Base-by-base conservation (phyloP, 1,140 invertebrate species). In the Argopecten irradians region DNA sequence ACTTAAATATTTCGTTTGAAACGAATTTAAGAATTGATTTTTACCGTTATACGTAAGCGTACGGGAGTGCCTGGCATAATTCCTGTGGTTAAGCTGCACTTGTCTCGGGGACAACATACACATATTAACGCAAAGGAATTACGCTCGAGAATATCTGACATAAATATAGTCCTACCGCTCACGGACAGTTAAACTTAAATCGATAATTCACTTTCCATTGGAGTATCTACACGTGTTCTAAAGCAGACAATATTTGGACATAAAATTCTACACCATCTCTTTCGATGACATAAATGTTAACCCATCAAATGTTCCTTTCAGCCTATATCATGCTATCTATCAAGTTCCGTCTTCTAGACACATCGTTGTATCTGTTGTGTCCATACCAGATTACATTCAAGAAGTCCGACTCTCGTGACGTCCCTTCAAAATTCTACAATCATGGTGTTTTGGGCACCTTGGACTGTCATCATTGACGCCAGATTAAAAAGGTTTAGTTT, bases 171-270 rank as follows among this genome's bases (percentile, higher is more conserved):
- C 19, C 43, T 14, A 19, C 43, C 13, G 55, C 55, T 11, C 55
- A 71, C n/a, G 55, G 43, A 55, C 43, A 55, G 55, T 71, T 71
- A 71, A 71, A 71, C 55, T 71, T n/a, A n/a, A 71, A 71, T 71
- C 55, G 16, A 71, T 71, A 71, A 71, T 71, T 28, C 11, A 71
- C 55, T 71, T 71, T 71, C 14, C 55, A n/a, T 71, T n/a, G 22
- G n/a, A 7, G 22, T 71, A 71, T n/a, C 55, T 28, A 71, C 55
- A 71, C 8, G 55, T 71, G 55, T n/a, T 16, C 14, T 71, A 16
- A 5, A 28, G n/a, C 55, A n/a, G 55, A 7, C 55, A 5, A 8
- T 71, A 3, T 8, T 71, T 71, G 22, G 55, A 71, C 55, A 71
- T 71, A n/a, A 22, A 11, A 46, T 19, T 46, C 43, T 11, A 19